These are phyloP conservation scores for Pheosia tremula DNA, from an alignment of 2,888 invertebrate species.

Conservation along the genomic window DNA sequence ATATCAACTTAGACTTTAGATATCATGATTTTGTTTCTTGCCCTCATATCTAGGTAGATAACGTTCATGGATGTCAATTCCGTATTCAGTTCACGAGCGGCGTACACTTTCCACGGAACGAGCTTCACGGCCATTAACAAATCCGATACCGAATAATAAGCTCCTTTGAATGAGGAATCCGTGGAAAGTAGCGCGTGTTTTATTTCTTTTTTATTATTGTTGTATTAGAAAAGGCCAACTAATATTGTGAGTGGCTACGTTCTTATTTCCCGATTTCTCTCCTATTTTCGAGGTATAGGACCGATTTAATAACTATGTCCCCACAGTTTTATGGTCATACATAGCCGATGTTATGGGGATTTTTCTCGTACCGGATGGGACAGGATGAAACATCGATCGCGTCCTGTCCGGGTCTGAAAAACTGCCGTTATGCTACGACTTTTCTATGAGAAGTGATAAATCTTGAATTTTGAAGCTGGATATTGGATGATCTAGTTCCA, in stretches of 20 bases:
- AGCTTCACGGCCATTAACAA: constrained; percentile 30
- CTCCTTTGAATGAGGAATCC: constrained; percentile 36
- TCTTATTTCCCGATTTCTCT: no score
- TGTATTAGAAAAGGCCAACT: constrained; percentile 1
- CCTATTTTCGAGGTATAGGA: no score
- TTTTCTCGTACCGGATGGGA: no score
- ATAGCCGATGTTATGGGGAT: no score
- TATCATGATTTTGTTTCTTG: background rate
- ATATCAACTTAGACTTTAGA: background rate
- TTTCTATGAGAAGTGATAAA: constrained; percentile 10
- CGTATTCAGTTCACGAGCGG: constrained; percentile 21
- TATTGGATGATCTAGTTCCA: constrained; percentile 1
- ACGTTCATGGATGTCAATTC: background rate
- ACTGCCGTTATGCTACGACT: no score
- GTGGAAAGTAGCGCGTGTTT: constrained; percentile 53
- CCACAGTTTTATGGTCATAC: no score
- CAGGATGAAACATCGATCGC: no score
- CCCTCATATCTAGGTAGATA: background rate
- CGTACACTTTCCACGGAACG: constrained; percentile 26
- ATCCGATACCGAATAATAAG: constrained; percentile 38
- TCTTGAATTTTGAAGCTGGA: constrained; percentile 19
- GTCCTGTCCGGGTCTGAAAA: no score
- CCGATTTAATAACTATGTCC: no score
- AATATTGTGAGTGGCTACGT: no score
- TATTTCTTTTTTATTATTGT: constrained; percentile 38